These are phyloP conservation scores for Cydia fagiglandana DNA, from an alignment of 1,140 invertebrate genomes.

Conservation along the genomic window DNA sequence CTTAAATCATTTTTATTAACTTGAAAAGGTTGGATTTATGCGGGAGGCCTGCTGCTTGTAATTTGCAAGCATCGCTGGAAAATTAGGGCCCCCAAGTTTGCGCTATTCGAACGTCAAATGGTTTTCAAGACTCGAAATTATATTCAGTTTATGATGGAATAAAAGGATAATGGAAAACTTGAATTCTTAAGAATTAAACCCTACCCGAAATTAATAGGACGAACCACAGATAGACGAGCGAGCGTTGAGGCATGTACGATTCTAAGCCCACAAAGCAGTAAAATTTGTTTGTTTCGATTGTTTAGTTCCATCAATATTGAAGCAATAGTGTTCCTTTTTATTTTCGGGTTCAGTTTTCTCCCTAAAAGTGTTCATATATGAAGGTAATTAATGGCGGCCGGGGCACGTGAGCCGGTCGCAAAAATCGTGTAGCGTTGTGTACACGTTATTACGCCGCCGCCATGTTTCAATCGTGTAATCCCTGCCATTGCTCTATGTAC, in stretches of 20 bases:
- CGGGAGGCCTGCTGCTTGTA: constrained; percentile 52
- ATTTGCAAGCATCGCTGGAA: constrained; percentile 48
- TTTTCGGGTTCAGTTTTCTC: constrained; percentile 11
- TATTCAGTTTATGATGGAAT: constrained; percentile 19
- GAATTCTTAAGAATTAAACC: constrained; percentile 9
- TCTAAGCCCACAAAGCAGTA: background rate
- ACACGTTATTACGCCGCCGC: constrained; percentile 14
- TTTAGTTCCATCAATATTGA: constrained; percentile 8
- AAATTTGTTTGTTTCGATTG: constrained; percentile 22
- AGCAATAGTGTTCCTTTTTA: background rate
- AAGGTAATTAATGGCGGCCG: constrained; percentile 18
- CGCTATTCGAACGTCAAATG: constrained; percentile 27
- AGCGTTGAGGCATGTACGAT: background rate
- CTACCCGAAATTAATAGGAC: background rate
- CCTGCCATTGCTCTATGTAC: constrained; percentile 11
- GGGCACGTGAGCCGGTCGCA: constrained; percentile 22
- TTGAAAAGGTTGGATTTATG: constrained; percentile 70
- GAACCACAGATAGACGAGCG: background rate
- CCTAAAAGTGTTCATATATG: constrained; percentile 11
- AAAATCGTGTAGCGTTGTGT: constrained; percentile 28
- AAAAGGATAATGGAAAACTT: constrained; percentile 27
- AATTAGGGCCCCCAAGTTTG: constrained; percentile 39
- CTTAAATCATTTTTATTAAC: constrained; percentile 75
- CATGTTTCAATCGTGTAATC: constrained; percentile 23
- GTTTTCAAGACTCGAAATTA: constrained; percentile 22